Conservation (phyloP, 2,113 vertebrate genomes). For the Lophotis ruficrista region DNA sequence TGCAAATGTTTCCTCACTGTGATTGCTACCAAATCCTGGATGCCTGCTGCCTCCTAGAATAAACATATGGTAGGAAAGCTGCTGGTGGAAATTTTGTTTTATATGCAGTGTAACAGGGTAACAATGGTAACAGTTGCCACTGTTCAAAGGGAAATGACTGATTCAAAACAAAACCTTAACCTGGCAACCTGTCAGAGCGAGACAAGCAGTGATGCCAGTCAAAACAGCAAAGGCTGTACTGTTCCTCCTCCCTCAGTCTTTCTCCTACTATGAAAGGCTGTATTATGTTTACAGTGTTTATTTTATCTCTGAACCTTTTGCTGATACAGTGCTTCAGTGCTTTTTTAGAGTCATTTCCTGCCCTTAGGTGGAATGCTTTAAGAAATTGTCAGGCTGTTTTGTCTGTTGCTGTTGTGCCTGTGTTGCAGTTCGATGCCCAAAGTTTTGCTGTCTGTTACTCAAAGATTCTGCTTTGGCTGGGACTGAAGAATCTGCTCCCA, state of each 20-base stretch:
- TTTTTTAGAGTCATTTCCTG: slow-evolving; percentile 23
- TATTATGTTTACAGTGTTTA: slow-evolving; percentile 68
- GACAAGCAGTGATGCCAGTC: slow-evolving; percentile 59
- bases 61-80: slow-evolving; percentile 69
- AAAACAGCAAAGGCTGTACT: slow-evolving; percentile 71
- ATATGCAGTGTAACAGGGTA: slow-evolving; percentile 64
- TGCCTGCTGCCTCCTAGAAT: slow-evolving; percentile 58
- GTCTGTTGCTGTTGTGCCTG: background rate
- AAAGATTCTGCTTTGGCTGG: background rate
- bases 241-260: slow-evolving; percentile 59
- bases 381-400: slow-evolving; percentile 22
- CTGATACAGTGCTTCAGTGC: slow-evolving; percentile 14
- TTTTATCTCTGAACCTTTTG: slow-evolving; percentile 62
- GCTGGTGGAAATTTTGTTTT: slow-evolving; percentile 67
- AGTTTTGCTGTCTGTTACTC: background rate
- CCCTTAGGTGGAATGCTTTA: slow-evolving; percentile 29
- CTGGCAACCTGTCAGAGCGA: slow-evolving; percentile 60
- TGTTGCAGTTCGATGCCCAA: background rate
- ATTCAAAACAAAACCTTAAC: slow-evolving; percentile 68
- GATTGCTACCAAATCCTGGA: slow-evolving; percentile 51
- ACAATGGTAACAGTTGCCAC: slow-evolving; percentile 69
- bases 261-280: slow-evolving; percentile 64
- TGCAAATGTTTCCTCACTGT: slow-evolving; percentile 41
- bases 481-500: background rate
- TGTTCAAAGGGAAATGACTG: slow-evolving; percentile 61